Evolutionary conservation across 2,888 invertebrate species (phyloP).

Genomic region (Aphrophora alni): DNA sequence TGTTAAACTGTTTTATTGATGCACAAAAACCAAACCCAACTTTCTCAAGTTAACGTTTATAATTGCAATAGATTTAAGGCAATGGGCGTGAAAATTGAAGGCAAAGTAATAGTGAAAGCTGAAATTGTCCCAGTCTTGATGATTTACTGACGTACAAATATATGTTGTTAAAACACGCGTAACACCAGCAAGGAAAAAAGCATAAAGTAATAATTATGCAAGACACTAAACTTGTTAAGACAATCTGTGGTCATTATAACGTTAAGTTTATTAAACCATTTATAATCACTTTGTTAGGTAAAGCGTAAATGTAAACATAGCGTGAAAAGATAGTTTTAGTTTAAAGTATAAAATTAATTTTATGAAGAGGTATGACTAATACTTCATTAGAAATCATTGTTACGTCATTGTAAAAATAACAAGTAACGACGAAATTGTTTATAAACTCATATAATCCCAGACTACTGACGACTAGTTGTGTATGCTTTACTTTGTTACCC

Average conservation of each 20-base stretch:
- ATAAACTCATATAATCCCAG: too few species aligned
- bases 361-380: too few species aligned
- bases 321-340: too few species aligned
- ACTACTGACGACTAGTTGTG: too few species aligned
- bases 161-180: background rate
- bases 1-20: background rate
- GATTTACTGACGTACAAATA: background rate
- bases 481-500: too few species aligned
- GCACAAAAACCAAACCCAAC: background rate
- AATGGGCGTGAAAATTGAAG: background rate
- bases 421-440: too few species aligned
- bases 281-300: too few species aligned
- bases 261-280: background rate
- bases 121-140: background rate
- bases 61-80: background rate
- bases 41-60: background rate
- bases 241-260: conserved; percentile 1
- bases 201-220: background rate
- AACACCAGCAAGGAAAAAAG: background rate
- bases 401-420: too few species aligned
- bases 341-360: too few species aligned
- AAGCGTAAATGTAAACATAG: too few species aligned
- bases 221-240: background rate
- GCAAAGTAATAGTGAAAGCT: background rate
- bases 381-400: too few species aligned